Percentiles rank a stretch among this genome's conserved stretches.
Evolutionary conservation across 2,797 vertebrate genomes (phyloP).

Genomic region (Dendrocincla tyrannina): DNA sequence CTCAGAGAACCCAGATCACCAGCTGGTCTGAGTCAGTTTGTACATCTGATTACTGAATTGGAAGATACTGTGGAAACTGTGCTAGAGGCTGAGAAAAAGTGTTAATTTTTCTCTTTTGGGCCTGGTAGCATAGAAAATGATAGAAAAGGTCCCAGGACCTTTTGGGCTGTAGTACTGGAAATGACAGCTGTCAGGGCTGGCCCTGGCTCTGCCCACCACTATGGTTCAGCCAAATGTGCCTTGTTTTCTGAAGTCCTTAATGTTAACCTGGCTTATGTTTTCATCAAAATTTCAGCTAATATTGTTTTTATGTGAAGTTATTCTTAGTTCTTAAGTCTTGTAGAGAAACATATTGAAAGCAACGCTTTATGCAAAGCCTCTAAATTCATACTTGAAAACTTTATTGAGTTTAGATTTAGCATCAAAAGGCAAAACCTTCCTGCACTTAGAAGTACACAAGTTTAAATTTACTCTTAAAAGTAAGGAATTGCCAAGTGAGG

Average conservation of each 20-base stretch:
- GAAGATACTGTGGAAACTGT: not conserved
- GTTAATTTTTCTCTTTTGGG: not conserved
- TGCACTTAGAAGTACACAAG: not conserved
- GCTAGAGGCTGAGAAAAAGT: not conserved
- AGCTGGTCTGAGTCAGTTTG: not conserved
- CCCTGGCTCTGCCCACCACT: not conserved
- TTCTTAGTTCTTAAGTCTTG: not conserved
- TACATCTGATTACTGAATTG: not conserved
- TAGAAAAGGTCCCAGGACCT: not conserved
- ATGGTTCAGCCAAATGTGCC: not conserved
- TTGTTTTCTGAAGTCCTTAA: not conserved
- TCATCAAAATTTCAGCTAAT: not conserved
- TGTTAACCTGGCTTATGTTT: not conserved
- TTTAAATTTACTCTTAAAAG: not conserved
- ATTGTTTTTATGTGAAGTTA: not conserved
- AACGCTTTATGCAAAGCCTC: not conserved
- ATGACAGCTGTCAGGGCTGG: not conserved
- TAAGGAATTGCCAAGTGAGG: not conserved
- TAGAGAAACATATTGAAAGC: not conserved
- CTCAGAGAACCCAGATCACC: not conserved
- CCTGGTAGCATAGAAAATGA: not conserved
- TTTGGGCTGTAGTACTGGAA: not conserved
- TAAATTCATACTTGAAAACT: not conserved
- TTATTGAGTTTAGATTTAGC: not conserved
- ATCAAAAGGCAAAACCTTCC: not conserved